A percentile compares a stretch with the other conserved stretches of the same genome.
Conservation (phyloP, 1,140 invertebrate species). For the Pseudomyrmex concolor region DNA sequence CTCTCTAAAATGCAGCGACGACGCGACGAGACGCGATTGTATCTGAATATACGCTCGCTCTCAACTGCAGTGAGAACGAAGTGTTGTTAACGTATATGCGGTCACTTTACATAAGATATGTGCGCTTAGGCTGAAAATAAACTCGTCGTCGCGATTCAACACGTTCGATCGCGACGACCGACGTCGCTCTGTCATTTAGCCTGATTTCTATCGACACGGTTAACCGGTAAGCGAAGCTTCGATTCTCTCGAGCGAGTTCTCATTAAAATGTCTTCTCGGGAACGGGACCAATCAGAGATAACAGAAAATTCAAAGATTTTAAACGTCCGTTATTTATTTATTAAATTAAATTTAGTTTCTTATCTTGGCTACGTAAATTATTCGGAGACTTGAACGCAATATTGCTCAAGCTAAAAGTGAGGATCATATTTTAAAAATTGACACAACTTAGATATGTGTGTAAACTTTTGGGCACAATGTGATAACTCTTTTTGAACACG, state of each 20-base stretch:
- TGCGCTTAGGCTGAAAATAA: conserved; percentile 72
- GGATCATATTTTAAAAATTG: no score
- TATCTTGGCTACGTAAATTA: conserved; percentile 11
- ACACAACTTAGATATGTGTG: no score
- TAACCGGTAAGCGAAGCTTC: conserved; percentile 16
- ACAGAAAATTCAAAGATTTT: background rate
- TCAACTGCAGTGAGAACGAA: conserved; percentile 65
- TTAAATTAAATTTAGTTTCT: background rate
- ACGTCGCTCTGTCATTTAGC: conserved; percentile 64
- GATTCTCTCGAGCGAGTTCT: conserved; percentile 3
- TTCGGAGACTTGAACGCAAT: background rate
- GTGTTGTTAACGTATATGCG: conserved; percentile 69
- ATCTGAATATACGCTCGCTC: conserved; percentile 46
- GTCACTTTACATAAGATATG: conserved; percentile 75
- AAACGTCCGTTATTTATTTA: background rate
- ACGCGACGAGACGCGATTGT: conserved; percentile 24
- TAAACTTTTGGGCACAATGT: no score
- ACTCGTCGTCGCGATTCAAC: conserved; percentile 70
- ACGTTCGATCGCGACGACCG: conserved; percentile 65
- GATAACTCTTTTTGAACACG: no score
- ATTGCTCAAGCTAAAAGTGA: no score
- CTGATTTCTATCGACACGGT: conserved; percentile 67
- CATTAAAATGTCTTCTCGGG: background rate
- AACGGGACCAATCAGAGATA: background rate
- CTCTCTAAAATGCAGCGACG: background rate